A percentile compares a stretch with the other conserved stretches of the same genome.
phyloP scores from a whole-genome alignment of 2,797 vertebrate species.

The Neosilurus mollespiculum region DNA sequence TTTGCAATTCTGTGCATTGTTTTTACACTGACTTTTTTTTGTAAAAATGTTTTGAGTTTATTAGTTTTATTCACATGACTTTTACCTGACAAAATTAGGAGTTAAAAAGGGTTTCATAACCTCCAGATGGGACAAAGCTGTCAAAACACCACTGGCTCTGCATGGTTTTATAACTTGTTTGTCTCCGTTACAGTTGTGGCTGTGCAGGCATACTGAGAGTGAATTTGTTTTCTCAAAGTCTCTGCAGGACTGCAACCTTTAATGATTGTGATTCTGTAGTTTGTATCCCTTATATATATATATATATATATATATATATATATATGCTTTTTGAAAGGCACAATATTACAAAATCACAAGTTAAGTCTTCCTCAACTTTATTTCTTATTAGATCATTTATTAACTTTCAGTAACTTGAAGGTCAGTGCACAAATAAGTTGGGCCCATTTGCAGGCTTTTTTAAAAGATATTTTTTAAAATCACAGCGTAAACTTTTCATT shows the following conservation, averaged over 20 bases:
- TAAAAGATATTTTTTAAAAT: not conserved
- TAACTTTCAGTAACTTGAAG: not conserved
- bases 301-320: too few species aligned
- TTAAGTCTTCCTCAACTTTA: constrained; percentile 34
- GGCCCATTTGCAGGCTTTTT: not conserved
- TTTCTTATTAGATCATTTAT: constrained; percentile 34
- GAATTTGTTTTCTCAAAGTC: not conserved
- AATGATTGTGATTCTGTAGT: not conserved
- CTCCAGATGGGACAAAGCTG: constrained; percentile 1
- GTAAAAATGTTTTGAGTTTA: too few species aligned
- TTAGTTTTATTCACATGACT: not conserved
- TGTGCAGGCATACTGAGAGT: not conserved
- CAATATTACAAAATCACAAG: not conserved
- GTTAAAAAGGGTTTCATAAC: not conserved
- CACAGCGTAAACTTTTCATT: not conserved
- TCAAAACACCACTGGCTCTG: not conserved
- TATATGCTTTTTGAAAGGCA: not conserved
- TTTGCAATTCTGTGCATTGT: too few species aligned
- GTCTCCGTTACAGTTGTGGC: not conserved
- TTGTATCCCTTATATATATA: not conserved
- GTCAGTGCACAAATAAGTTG: not conserved
- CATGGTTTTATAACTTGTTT: not conserved
- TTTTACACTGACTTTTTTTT: too few species aligned
- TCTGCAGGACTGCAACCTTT: not conserved
- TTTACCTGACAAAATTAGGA: not conserved